Evolutionary conservation across 2,113 vertebrate genomes (phyloP), one percentile per base, ranked within the genome.

Genomic region (Chaenocephalus aceratus): DNA sequence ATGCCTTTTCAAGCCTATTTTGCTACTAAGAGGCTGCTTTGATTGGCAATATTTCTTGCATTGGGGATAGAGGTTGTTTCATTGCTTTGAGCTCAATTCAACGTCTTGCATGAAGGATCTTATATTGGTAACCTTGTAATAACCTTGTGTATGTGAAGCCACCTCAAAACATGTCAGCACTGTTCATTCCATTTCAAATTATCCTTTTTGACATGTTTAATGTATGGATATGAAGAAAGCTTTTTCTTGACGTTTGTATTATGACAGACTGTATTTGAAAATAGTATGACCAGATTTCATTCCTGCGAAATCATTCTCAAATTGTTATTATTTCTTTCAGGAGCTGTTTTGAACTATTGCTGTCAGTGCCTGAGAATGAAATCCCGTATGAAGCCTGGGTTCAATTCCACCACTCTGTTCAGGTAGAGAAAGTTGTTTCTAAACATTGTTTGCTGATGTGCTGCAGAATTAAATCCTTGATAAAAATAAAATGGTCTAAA

Each of bases 271-370:
- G 12, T 26, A 26, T 18, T 26, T 48, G n/a, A 18, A 45, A 45
- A 26, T 12, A 44, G 57, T 51, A 12, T 45, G 3, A 36, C 0
- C 44, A 26, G 9, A 57, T 30, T 4, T 58, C 2, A 18, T 45
- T n/a, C 21, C 54, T 34, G 12, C 3, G 4, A 62, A 2, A 3
- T 75, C 3, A 1, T 41, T 41, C 36, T 41, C 36, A 41, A 41
- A 41, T 41, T 63, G 7, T 61, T 68, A 11, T 56, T 41, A 15
- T 87, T 80, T 82, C 64, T 94, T 95, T 34, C 90, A 99, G 98
- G 96, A 99, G 98, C 92, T 99, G 98, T 94, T 99, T 99, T 95
- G 98, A 99, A 89, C 94, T 99, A 86, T 89, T 99, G 79, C 95
- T 99, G 89, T 98, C 97, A 75, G 95, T 99, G 91, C 95, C 97